Evolutionary conservation across 2,797 vertebrate genomes (phyloP).

Genomic region (Phataginus tricuspis): DNA sequence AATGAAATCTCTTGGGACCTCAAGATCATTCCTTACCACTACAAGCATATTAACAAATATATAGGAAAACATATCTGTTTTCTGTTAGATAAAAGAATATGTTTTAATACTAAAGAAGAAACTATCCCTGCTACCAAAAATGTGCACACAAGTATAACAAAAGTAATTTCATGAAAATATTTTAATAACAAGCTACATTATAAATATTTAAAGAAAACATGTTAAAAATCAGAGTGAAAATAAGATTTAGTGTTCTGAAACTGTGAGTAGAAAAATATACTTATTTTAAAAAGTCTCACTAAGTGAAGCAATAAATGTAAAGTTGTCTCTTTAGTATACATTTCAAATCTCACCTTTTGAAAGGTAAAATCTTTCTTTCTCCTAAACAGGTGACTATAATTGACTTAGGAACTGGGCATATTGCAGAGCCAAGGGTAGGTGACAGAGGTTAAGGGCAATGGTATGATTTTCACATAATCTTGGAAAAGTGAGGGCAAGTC

Average conservation of each 20-base stretch:
- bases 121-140: not conserved
- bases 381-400: not conserved
- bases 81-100: not conserved
- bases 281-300: conserved; percentile 73
- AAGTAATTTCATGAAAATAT: conserved; percentile 64
- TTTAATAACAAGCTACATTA: conserved; percentile 38
- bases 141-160: not conserved
- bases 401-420: not conserved
- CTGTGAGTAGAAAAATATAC: conserved; percentile 81
- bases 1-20: conserved; percentile 30
- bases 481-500: not conserved
- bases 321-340: conserved; percentile 20
- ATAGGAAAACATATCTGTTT: not conserved
- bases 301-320: conserved; percentile 32
- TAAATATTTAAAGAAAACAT: conserved; percentile 64
- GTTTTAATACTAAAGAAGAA: conserved; percentile 23
- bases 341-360: not conserved
- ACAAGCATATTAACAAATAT: not conserved
- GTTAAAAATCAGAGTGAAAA: conserved; percentile 41
- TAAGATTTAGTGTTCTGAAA: conserved; percentile 41
- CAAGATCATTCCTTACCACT: conserved; percentile 22
- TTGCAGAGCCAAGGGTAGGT: not conserved
- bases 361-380: not conserved
- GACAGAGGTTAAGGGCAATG: conserved; percentile 12
- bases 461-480: not conserved